These are phyloP conservation scores for Sisyra terminalis DNA, from an alignment of 2,888 invertebrate genomes.

Conservation along the genomic window DNA sequence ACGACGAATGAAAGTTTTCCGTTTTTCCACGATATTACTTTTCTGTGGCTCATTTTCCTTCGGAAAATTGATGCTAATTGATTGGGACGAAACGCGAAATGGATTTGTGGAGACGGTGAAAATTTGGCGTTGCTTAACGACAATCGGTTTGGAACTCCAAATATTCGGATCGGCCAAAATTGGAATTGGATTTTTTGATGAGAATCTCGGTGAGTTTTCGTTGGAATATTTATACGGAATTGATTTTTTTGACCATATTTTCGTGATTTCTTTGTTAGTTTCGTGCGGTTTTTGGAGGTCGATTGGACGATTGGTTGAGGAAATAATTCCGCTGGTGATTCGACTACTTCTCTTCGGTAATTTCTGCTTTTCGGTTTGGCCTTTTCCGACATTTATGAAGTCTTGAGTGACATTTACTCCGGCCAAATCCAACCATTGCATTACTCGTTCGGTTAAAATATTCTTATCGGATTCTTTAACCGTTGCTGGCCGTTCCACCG, in stretches of 20 bases:
- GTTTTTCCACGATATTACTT: neutral
- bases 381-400: neutral
- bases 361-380: neutral
- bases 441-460: slow-evolving; percentile 49
- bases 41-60: neutral
- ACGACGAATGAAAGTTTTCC: neutral
- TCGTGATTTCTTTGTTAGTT: neutral
- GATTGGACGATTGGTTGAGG: neutral
- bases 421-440: slow-evolving; percentile 66
- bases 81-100: neutral
- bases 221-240: no score
- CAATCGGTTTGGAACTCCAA: neutral
- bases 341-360: neutral
- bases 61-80: neutral
- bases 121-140: neutral
- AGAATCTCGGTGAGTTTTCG: no score
- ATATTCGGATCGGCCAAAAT: neutral
- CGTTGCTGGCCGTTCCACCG: neutral
- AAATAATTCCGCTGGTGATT: neutral
- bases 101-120: slow-evolving; percentile 1
- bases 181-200: no score
- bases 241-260: no score
- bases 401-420: slow-evolving; percentile 30
- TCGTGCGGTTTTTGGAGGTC: neutral
- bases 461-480: slow-evolving; percentile 16